Conservation (phyloP, 2,113 vertebrate species). For the Cyrtonyx montezumae region DNA sequence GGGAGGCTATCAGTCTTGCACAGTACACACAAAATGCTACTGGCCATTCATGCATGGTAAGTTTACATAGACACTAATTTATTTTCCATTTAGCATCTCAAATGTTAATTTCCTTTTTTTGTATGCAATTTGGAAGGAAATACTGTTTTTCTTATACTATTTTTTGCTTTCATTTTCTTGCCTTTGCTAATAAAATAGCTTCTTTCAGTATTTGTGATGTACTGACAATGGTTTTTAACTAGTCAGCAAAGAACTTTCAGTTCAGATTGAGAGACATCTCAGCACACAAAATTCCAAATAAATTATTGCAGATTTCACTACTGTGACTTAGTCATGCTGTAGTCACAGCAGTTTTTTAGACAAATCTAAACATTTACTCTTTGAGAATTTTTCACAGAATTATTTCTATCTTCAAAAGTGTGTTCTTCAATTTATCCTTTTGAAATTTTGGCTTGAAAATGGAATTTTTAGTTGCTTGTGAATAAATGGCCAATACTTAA, state of each 20-base stretch:
- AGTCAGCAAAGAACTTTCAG: background rate
- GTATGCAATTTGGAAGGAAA: background rate
- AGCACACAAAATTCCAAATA: background rate
- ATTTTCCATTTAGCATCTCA: background rate
- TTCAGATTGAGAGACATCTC: background rate
- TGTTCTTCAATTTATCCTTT: background rate
- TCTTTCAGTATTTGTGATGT: background rate
- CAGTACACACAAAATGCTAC: background rate
- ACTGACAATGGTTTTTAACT: background rate
- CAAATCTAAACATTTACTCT: background rate
- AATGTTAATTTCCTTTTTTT: background rate
- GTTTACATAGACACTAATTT: background rate
- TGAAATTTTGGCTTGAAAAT: background rate
- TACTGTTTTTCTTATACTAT: background rate
- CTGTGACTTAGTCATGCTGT: background rate
- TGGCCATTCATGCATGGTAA: accelerated
- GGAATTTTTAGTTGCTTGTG: background rate
- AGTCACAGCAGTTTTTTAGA: background rate
- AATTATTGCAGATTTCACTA: background rate
- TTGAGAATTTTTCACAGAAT: background rate
- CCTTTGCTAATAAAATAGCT: background rate
- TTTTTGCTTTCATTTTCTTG: background rate
- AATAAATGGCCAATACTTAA: background rate
- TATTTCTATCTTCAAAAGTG: background rate
- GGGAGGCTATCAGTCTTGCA: background rate